Conservation (phyloP, 37 sponge, comb jelly and placozoan genomes). For the Halisarca cf. caerulea region DNA sequence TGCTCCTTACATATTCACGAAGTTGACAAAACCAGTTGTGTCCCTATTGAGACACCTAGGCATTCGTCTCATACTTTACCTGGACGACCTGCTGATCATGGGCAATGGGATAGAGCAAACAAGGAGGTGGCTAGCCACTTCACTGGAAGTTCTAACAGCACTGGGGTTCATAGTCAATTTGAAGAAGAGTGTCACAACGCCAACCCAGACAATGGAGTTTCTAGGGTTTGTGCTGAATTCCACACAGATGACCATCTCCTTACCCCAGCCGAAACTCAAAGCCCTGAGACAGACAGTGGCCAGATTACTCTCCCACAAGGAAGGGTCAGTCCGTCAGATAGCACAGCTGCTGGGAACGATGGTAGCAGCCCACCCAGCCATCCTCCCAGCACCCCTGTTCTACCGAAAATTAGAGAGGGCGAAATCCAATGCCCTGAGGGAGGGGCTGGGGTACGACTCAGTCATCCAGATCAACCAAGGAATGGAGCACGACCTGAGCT, state of each 20-base stretch:
- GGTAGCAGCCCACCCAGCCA: constrained; percentile 22
- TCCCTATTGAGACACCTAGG: neutral
- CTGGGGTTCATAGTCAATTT: constrained; percentile 41
- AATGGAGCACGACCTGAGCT: constrained; percentile 27
- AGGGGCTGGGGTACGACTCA: neutral
- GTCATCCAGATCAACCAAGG: neutral
- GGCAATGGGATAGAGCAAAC: constrained; percentile 8
- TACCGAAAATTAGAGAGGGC: constrained; percentile 30
- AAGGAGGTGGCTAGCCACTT: constrained; percentile 2
- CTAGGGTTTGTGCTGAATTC: constrained; percentile 50
- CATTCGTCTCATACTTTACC: constrained; percentile 25
- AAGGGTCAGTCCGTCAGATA: neutral
- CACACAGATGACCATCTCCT: constrained; percentile 17
- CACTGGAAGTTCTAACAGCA: constrained; percentile 30
- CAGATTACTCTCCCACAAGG: neutral
- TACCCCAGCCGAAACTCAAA: constrained; percentile 39
- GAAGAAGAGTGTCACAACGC: neutral
- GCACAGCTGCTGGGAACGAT: neutral
- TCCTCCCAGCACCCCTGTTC: constrained; percentile 39
- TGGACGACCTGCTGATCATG: constrained; percentile 59
- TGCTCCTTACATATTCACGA: constrained; percentile 58
- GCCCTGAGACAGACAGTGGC: neutral
- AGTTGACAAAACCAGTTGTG: constrained; percentile 51
- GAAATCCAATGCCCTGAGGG: constrained; percentile 11
- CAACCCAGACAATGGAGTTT: constrained; percentile 44